These are phyloP conservation scores for Hydropsyche betteni DNA, from an alignment of 2,888 invertebrate species.

Conservation along the genomic window DNA sequence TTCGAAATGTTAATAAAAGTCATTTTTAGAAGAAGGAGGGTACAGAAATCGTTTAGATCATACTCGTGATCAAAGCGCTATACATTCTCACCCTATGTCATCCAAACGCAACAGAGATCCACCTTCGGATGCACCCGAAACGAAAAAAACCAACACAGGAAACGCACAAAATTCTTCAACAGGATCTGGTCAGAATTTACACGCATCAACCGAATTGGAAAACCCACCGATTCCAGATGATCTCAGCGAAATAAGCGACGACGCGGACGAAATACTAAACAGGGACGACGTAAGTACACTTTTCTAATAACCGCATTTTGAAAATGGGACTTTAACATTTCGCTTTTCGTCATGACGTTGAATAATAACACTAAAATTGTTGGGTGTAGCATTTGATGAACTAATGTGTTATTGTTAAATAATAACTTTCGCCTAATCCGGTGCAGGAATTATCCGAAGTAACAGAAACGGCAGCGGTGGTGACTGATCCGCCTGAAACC, in stretches of 20 bases:
- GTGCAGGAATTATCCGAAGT: constrained; percentile 53
- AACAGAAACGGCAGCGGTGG: constrained; percentile 45
- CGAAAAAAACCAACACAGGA: constrained; percentile 62
- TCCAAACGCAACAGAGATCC: constrained; percentile 56
- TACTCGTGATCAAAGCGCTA: constrained; percentile 54
- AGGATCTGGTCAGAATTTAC: constrained; percentile 52
- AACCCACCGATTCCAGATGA: constrained; percentile 72
- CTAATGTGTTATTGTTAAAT: constrained; percentile 42
- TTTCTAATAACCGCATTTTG: constrained; percentile 1
- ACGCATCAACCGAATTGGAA: constrained; percentile 60
- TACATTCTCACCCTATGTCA: constrained; percentile 48
- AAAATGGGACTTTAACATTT: constrained; percentile 33
- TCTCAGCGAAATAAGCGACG: constrained; percentile 88
- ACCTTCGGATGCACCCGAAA: constrained; percentile 58
- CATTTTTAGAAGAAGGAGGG: constrained; percentile 54
- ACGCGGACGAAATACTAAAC: constrained; percentile 87
- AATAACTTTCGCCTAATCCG: constrained; percentile 46
- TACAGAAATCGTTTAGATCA: constrained; percentile 62
- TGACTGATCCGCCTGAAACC: constrained; percentile 40
- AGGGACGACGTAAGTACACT: constrained; percentile 72
- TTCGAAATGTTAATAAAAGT: background rate
- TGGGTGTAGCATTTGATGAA: constrained; percentile 34
- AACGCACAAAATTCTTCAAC: constrained; percentile 53
- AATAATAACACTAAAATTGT: constrained; percentile 27
- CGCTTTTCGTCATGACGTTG: constrained; percentile 1